phyloP scores from a whole-genome alignment of 2,888 invertebrate species.

The Anthrax anthrax region DNA sequence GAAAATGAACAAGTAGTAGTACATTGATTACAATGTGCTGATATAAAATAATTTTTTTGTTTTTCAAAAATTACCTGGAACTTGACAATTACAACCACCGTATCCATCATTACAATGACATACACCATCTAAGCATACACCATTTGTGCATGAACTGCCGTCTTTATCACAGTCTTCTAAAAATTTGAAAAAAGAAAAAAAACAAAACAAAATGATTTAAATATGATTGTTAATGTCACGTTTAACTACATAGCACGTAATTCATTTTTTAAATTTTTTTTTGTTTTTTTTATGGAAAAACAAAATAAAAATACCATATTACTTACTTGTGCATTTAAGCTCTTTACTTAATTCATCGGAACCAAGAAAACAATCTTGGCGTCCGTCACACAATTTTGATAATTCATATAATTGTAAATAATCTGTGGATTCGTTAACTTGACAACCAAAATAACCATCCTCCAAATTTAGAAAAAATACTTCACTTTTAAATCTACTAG shows the following conservation, averaged over 20 bases:
- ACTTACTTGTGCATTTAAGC: constrained; percentile 87
- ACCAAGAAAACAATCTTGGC: constrained; percentile 78
- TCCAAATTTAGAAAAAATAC: constrained; percentile 93
- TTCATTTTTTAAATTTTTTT: neutral
- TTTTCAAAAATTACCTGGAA: constrained; percentile 77
- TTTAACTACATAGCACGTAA: too few relatives aligned
- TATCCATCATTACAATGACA: constrained; percentile 94
- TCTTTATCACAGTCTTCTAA: constrained; percentile 86
- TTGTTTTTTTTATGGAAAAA: neutral
- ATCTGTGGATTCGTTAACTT: constrained; percentile 91
- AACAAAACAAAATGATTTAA: neutral
- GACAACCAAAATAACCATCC: constrained; percentile 95
- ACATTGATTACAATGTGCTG: too few relatives aligned
- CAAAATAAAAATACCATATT: too few relatives aligned
- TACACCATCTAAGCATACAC: constrained; percentile 82
- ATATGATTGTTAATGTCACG: neutral
- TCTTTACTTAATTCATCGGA: constrained; percentile 80
- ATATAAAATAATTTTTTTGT: too few relatives aligned
- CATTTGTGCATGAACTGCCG: constrained; percentile 80
- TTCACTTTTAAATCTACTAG: constrained; percentile 63
- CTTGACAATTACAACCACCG: constrained; percentile 88
- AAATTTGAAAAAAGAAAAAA: constrained; percentile 1
- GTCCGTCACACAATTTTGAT: constrained; percentile 86
- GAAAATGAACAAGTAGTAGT: too few relatives aligned
- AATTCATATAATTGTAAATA: constrained; percentile 89